Evolutionary conservation across 1,140 invertebrate genomes (phyloP).

Genomic region (Drosophila ananassae): DNA sequence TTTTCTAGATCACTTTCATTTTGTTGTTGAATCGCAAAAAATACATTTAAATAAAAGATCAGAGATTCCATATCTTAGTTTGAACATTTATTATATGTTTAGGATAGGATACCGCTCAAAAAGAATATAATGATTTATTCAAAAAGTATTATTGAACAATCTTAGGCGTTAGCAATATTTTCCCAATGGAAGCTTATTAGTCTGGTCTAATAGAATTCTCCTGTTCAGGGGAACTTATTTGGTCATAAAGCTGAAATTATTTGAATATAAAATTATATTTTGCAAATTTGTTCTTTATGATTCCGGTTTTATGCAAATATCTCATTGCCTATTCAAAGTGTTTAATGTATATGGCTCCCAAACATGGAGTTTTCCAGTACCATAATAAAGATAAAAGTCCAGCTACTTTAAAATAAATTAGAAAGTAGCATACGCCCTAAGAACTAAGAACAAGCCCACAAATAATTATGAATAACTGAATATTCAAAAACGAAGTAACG

Average conservation of each 20-base stretch:
- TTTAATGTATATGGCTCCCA: neutral
- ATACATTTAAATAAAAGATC: constrained; percentile 26
- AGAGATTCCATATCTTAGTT: constrained; percentile 21
- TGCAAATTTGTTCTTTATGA: neutral
- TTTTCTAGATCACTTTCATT: constrained; percentile 63
- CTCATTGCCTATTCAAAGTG: neutral
- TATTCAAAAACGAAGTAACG: constrained; percentile 18
- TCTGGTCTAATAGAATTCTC: neutral
- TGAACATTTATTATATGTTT: neutral
- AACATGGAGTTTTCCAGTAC: neutral
- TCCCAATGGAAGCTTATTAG: too few relatives aligned
- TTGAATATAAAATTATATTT: neutral
- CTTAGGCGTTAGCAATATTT: too few relatives aligned
- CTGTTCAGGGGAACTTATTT: neutral
- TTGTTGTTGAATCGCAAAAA: constrained; percentile 46
- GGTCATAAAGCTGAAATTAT: neutral
- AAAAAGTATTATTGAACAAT: neutral
- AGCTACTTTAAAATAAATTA: constrained; percentile 32
- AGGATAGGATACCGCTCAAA: neutral
- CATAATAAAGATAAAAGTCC: neutral
- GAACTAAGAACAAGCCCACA: constrained; percentile 15
- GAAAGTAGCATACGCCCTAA: constrained; percentile 13
- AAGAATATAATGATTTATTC: neutral
- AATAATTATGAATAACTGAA: constrained; percentile 24
- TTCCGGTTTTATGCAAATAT: neutral